phyloP scores from a whole-genome alignment of 1,140 invertebrate genomes.

The Melipona quadrifasciata region DNA sequence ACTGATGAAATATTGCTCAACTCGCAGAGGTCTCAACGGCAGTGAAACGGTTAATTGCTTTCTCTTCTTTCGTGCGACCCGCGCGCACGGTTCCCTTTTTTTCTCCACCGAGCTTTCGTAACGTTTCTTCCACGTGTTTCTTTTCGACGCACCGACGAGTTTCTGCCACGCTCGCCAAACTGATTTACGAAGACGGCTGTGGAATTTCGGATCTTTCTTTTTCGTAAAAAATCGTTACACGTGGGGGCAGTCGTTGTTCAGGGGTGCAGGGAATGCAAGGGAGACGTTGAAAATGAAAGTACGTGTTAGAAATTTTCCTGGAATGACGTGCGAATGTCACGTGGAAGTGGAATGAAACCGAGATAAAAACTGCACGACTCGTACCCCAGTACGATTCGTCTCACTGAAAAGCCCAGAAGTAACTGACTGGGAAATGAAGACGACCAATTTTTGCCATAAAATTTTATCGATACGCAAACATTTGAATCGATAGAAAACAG shows the following conservation, averaged over 20 bases:
- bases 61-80: conserved; percentile 8
- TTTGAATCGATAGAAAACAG: too few species aligned
- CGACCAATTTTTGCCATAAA: too few species aligned
- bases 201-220: neutral
- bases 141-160: neutral
- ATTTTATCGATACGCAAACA: too few species aligned
- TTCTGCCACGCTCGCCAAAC: neutral
- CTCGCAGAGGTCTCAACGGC: neutral
- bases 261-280: neutral
- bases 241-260: neutral
- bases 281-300: neutral
- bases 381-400: too few species aligned
- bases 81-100: neutral
- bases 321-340: neutral
- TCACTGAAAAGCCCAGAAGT: too few species aligned
- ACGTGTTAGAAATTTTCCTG: neutral
- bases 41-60: conserved; percentile 45
- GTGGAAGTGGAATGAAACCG: conserved; percentile 3
- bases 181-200: neutral
- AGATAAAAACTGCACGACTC: too few species aligned
- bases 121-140: neutral
- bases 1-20: conserved; percentile 45
- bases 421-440: too few species aligned
- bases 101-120: neutral
- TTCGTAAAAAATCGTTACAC: neutral